phyloP scores from a whole-genome alignment of 2,113 vertebrate species.

The Diadophis punctatus region DNA sequence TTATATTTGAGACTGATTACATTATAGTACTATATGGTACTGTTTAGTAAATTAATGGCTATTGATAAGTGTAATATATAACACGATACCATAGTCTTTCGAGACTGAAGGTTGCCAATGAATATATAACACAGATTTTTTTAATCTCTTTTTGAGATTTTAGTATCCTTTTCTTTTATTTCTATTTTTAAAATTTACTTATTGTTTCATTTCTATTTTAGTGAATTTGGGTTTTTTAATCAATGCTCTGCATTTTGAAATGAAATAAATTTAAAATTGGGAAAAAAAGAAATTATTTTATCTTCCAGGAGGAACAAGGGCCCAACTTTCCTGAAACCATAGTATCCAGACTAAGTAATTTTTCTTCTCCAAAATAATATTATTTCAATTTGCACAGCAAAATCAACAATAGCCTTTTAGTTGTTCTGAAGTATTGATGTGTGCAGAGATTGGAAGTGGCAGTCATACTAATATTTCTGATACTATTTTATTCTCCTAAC shows the following conservation, averaged over 20 bases:
- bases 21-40: too few species aligned
- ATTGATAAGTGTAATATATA: background rate
- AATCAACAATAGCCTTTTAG: background rate
- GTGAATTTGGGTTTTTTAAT: too few species aligned
- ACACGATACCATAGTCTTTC: too few species aligned
- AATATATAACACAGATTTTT: background rate
- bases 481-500: background rate
- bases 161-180: background rate
- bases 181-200: background rate
- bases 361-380: background rate
- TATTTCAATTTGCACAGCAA: background rate
- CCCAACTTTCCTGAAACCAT: background rate
- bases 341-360: background rate
- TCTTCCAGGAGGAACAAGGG: background rate
- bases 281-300: background rate
- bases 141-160: background rate
- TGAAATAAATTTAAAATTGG: too few species aligned
- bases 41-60: background rate
- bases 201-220: background rate
- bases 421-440: background rate
- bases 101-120: too few species aligned
- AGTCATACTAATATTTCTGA: background rate
- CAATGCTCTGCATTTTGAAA: too few species aligned
- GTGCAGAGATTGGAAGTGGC: background rate
- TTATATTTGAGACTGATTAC: too few species aligned